Conservation (phyloP, 2,888 invertebrate species). For the Ormyrus rosae region DNA sequence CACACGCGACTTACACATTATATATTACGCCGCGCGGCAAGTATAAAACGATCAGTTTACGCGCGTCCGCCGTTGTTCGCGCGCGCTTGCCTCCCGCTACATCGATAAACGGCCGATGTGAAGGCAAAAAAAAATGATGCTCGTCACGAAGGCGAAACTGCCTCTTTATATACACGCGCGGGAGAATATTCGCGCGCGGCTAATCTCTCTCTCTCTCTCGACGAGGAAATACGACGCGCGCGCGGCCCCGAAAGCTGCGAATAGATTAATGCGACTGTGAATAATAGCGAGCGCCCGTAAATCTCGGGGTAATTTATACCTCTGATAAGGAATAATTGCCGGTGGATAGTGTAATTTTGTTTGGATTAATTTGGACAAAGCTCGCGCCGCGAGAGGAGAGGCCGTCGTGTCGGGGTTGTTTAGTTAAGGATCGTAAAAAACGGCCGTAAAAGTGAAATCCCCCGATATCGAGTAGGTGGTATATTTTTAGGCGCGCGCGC, state of each 20-base stretch:
- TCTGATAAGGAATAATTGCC: neutral
- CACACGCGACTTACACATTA: neutral
- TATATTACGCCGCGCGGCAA: too few species aligned
- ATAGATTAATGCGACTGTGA: too few species aligned
- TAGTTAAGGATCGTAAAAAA: slow-evolving; percentile 17
- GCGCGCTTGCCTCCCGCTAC: neutral
- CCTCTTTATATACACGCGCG: too few species aligned
- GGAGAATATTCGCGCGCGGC: too few species aligned
- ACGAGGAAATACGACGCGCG: neutral
- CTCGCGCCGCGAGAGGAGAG: too few species aligned
- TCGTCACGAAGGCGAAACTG: neutral
- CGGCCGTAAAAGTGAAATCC: slow-evolving; percentile 5
- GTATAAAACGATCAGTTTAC: slow-evolving; percentile 20
- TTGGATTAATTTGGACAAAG: slow-evolving; percentile 3
- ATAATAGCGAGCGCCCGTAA: too few species aligned
- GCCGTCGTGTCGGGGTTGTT: too few species aligned
- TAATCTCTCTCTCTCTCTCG: too few species aligned
- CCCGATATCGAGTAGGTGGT: slow-evolving; percentile 38
- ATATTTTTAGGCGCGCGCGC: slow-evolving; percentile 32
- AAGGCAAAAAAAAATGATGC: neutral
- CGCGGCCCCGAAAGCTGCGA: neutral
- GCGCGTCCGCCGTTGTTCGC: neutral
- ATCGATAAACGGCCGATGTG: slow-evolving; percentile 18
- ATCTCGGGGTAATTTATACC: too few species aligned
- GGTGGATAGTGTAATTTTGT: slow-evolving; percentile 27